Evolutionary conservation across 2,797 vertebrate genomes (phyloP), one percentile per base, ranked within the genome.

Genomic region (Australoheros facetus): DNA sequence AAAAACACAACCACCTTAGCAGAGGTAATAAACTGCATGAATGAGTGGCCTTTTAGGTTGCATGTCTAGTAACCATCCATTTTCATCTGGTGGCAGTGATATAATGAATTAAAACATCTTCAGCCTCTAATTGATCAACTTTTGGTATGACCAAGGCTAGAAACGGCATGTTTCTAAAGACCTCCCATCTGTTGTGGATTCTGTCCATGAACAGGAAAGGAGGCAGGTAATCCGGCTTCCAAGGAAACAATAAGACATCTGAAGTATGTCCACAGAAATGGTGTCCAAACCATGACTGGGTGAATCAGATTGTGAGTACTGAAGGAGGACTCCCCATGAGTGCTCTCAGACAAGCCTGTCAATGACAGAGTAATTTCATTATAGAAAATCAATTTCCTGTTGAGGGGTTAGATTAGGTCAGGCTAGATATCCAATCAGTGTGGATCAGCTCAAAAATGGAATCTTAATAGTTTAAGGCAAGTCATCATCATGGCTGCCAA

Each of bases 311-410:
- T 42, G 62, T 30, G 12, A 1, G 19, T 58, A 30, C 71, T 62
- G 56, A 62, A 77, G 42, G 32, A 58, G 39, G 75, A 55, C 56
- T 73, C 60, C 37, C 51, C 17, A 11, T 66, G 74, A 82, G 74
- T 81, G 73, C 1, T 32, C 42, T 62, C 77, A 84, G 60, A 73
- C 81, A 74, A 2, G 45, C 57, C 75, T 81, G 71, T 85, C 87
- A 81, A 73, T 79, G 81, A 73, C 53, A 72, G 76, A 53, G 73
- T 69, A 83, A 89, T 92, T 90, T 90, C 85, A 93, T 89, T 87
- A 90, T 77, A 78, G 83, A 87, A 88, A 90, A 92, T 88, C 85
- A 60, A 90, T 90, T 90, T 91, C 81, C 82, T 82, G 73, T 90
- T 83, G 73, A 80, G 19, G 73, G 77, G 84, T 92, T 54, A 66